Conservation (phyloP, 2,888 invertebrate genomes). For the Entomobrya proxima region DNA sequence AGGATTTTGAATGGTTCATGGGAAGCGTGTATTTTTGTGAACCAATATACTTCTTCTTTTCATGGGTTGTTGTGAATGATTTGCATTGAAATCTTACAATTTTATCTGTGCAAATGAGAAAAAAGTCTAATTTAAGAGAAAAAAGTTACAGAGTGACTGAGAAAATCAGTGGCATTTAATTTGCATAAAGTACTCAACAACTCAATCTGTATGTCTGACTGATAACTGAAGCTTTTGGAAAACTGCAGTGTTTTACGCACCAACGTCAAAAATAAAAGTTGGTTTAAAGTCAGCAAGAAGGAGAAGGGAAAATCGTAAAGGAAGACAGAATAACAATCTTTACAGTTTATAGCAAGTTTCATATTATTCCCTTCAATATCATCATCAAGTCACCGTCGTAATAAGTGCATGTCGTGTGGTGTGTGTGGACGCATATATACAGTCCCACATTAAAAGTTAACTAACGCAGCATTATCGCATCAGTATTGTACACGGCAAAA, state of each 20-base stretch:
- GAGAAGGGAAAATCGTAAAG: conserved; percentile 33
- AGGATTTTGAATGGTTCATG: no score
- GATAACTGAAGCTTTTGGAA: not conserved
- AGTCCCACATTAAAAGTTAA: conserved; percentile 22
- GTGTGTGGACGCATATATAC: not conserved
- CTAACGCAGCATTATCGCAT: no score
- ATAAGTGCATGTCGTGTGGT: not conserved
- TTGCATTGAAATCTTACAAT: not conserved
- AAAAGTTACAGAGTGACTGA: not conserved
- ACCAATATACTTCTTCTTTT: not conserved
- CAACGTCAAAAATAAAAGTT: not conserved
- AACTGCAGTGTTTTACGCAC: not conserved
- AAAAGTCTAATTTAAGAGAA: not conserved
- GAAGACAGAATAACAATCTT: conserved; percentile 9
- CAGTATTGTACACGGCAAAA: conserved; percentile 8
- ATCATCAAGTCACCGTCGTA: conserved; percentile 7
- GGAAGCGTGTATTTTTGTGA: no score
- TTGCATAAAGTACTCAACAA: not conserved
- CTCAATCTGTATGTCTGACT: not conserved
- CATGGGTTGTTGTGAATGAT: not conserved
- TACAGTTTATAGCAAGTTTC: not conserved
- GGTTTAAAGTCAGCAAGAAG: not conserved
- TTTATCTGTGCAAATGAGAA: not conserved
- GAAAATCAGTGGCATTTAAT: conserved; percentile 17
- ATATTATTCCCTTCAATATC: conserved; percentile 7